Evolutionary conservation across 2,797 vertebrate genomes (phyloP), one percentile per base, ranked within the genome.

Genomic region (Cossypha heuglini): DNA sequence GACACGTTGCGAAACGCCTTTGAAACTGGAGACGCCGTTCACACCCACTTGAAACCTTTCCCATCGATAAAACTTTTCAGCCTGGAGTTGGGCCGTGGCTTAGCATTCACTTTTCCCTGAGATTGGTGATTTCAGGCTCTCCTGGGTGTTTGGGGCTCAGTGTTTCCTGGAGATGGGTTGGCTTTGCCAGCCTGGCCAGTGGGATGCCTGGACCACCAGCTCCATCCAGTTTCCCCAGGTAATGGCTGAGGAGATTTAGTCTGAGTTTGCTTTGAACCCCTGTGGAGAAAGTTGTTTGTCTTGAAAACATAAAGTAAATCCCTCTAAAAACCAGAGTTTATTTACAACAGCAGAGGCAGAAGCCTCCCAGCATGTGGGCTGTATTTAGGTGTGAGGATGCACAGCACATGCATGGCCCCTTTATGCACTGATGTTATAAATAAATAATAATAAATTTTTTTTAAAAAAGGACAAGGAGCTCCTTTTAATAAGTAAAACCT

Each of bases 1-100:
- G 85, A 45, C 69, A 11, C 40, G 11, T 26, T 40, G 57, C 64
- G 37, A 80, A 88, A 94, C 9, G 13, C 76, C 82, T 91, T 73
- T 83, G 95, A 95, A 94, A 95, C 90, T 42, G 5, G 42, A 94
- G 87, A 59, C 8, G 10, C 69, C 3, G 26, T 76, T 76, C 11
- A 26, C 26, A 11, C 91, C 83, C 11, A 2, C 73, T 90, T 67
- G 83, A 92, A 81, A 86, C 26, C 86, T 45, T 81, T 77, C 90
- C 92, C 80, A 49, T 91, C 64, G 20, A 83, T 77, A 71, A 90
- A 78, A 40, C 72, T 35, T 64, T 78, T 29, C 38, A 9, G 6
- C 80, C 54, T 81, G 69, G 90, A 68, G 57, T 51, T 71, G 52
- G 2, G 35, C 88, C 90, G 38, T 0, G 1, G 52, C 52, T 33